Evolutionary conservation across 2,113 vertebrate genomes (phyloP).

Genomic region (Apistogramma diplotaenia): DNA sequence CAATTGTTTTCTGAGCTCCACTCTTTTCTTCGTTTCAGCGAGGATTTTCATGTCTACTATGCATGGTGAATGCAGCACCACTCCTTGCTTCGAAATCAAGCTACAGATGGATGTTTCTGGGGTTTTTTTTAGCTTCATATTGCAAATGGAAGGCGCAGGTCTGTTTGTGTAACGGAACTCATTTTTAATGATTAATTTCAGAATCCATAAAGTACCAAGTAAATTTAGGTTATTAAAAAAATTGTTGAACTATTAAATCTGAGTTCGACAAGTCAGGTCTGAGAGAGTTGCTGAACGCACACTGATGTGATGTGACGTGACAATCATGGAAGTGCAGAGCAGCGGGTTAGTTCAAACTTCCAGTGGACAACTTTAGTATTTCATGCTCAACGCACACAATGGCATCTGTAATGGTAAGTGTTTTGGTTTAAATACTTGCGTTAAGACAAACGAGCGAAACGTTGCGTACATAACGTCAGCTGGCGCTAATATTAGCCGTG

Average conservation of each 20-base stretch:
- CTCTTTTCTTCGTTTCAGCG: background rate
- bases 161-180: background rate
- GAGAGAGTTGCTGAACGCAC: slow-evolving; percentile 18
- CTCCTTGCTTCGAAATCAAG: background rate
- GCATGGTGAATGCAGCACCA: background rate
- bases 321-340: slow-evolving; percentile 15
- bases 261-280: slow-evolving; percentile 58
- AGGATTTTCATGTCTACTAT: background rate
- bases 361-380: background rate
- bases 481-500: background rate
- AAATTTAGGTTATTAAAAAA: background rate
- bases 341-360: slow-evolving; percentile 4
- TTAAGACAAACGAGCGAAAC: rapidly evolving
- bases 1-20: background rate
- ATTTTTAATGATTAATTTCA: background rate
- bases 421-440: background rate
- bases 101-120: background rate
- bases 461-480: background rate
- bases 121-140: background rate
- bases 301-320: slow-evolving; percentile 59
- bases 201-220: background rate
- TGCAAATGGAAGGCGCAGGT: background rate
- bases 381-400: slow-evolving; percentile 23
- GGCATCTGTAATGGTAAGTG: slow-evolving; percentile 76
- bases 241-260: slow-evolving; percentile 11